A percentile compares a stretch with the other conserved stretches of the same genome.
Conservation (phyloP, 2,797 vertebrate species). For the Danio albolineatus region DNA sequence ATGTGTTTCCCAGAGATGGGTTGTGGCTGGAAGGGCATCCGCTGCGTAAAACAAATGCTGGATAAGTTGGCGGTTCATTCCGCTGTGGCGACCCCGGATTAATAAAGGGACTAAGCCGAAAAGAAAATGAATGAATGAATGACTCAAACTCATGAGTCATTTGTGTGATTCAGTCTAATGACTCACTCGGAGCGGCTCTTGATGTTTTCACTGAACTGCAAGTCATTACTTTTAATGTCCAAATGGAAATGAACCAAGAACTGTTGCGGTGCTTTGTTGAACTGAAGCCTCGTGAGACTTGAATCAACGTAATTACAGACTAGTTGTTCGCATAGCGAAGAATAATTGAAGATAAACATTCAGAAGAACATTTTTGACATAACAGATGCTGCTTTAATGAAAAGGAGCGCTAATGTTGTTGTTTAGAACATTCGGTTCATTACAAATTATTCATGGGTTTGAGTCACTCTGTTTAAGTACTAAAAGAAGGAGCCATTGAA, state of each 20-base stretch:
- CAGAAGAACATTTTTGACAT: background rate
- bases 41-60: no score
- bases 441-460: background rate
- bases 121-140: no score
- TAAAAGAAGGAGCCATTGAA: background rate
- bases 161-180: constrained; percentile 3
- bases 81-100: no score
- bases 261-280: background rate
- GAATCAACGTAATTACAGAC: background rate
- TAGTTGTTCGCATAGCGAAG: background rate
- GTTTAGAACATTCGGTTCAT: background rate
- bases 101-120: no score
- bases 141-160: background rate
- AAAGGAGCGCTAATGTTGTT: background rate
- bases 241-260: background rate
- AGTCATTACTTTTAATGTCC: background rate
- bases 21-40: no score
- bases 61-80: no score
- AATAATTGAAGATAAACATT: background rate
- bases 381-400: background rate
- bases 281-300: background rate
- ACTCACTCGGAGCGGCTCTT: background rate
- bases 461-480: background rate
- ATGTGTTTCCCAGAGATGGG: no score
- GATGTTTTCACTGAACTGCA: background rate